Evolutionary conservation across 2,888 invertebrate genomes (phyloP).

Genomic region (Thera britannica): DNA sequence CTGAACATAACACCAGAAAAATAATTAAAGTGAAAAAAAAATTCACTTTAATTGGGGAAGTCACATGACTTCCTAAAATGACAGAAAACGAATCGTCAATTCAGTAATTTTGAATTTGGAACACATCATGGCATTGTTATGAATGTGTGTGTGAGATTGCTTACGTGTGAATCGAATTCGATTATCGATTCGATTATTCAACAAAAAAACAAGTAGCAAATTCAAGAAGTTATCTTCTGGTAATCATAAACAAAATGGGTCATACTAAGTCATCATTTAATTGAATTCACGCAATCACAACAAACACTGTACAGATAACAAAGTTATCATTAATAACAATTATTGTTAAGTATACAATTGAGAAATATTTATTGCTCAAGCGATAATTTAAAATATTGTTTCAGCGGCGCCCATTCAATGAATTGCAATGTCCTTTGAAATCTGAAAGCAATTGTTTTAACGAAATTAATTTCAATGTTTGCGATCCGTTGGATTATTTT

Average conservation of each 20-base stretch:
- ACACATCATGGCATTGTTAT: too few relatives aligned
- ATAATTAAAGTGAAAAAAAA: too few relatives aligned
- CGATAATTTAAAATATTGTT: constrained; percentile 25
- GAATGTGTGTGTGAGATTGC: too few relatives aligned
- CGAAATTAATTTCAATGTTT: constrained; percentile 22
- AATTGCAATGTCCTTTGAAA: constrained; percentile 23
- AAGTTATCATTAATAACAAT: constrained; percentile 1
- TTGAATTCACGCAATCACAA: background rate
- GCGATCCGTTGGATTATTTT: constrained; percentile 7
- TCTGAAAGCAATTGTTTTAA: constrained; percentile 13
- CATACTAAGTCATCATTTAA: background rate
- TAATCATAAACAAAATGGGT: background rate
- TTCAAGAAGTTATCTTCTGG: background rate
- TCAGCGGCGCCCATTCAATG: constrained; percentile 10
- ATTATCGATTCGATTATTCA: too few relatives aligned
- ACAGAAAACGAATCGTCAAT: too few relatives aligned
- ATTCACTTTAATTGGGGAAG: too few relatives aligned
- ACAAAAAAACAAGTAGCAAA: too few relatives aligned
- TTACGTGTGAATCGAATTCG: too few relatives aligned
- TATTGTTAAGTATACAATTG: constrained; percentile 4
- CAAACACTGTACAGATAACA: constrained; percentile 4
- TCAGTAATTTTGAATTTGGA: too few relatives aligned
- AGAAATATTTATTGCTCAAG: constrained; percentile 11
- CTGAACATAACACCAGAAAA: too few relatives aligned
- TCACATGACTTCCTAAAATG: too few relatives aligned